Conservation (phyloP, 2,113 vertebrate genomes). For the Cettia cetti region DNA sequence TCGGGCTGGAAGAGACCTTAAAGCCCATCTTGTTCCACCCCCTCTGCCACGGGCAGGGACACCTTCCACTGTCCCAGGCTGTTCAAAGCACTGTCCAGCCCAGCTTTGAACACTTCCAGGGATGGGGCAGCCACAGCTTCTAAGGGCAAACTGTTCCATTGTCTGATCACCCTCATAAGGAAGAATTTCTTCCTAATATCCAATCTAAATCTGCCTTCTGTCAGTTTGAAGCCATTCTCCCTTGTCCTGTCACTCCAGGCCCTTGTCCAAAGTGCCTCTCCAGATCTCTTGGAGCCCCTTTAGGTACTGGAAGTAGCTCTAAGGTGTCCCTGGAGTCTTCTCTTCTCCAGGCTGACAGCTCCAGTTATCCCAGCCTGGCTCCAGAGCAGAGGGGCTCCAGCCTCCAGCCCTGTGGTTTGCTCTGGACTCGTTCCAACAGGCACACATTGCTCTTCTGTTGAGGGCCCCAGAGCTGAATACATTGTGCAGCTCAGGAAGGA, state of each 20-base stretch:
- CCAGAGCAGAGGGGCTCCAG: background rate
- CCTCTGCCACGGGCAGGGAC: background rate
- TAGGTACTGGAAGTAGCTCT: background rate
- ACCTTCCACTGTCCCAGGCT: background rate
- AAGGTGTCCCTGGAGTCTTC: background rate
- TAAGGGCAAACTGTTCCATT: background rate
- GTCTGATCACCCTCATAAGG: background rate
- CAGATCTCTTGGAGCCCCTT: background rate
- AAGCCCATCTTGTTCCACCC: background rate
- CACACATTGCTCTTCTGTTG: background rate
- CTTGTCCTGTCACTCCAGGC: background rate
- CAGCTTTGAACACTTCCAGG: background rate
- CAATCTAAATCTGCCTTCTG: background rate
- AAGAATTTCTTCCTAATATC: background rate
- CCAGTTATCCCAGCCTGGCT: background rate
- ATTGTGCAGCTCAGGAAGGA: background rate
- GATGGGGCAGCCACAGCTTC: background rate
- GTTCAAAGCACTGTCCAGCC: background rate
- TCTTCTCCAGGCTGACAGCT: background rate
- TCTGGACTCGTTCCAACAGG: background rate
- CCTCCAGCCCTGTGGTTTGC: background rate
- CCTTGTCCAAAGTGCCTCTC: background rate
- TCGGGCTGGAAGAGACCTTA: background rate
- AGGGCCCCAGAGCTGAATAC: background rate
- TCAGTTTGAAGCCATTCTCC: background rate